These are phyloP conservation scores for Chymomyza fuscimana DNA, from an alignment of 2,888 invertebrate genomes.

Conservation along the genomic window DNA sequence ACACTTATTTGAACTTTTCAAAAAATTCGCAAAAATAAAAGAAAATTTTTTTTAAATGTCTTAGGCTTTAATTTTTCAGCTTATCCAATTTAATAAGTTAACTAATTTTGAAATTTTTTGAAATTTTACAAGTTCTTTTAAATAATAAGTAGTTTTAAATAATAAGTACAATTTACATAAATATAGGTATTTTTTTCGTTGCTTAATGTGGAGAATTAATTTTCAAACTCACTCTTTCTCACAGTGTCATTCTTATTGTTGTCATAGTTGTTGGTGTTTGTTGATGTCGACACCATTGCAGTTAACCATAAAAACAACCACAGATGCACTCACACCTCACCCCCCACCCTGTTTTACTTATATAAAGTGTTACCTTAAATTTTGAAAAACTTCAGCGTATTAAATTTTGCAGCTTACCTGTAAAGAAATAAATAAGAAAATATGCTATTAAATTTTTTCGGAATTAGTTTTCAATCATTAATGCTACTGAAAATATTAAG, in stretches of 20 bases:
- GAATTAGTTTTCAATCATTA: not conserved
- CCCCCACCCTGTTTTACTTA: not conserved
- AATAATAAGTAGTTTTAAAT: accelerated
- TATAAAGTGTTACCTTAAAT: not conserved
- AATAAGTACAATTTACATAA: too few relatives aligned
- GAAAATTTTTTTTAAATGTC: too few relatives aligned
- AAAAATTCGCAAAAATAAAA: too few relatives aligned
- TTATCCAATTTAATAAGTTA: too few relatives aligned
- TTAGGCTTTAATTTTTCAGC: too few relatives aligned
- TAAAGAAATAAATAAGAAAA: conserved; percentile 31
- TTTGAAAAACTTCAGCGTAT: not conserved
- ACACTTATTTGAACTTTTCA: too few relatives aligned
- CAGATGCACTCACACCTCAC: not conserved
- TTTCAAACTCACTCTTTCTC: too few relatives aligned
- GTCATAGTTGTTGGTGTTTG: not conserved
- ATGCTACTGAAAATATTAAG: not conserved
- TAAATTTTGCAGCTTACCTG: conserved; percentile 53
- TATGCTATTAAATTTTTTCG: not conserved
- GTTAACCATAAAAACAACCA: not conserved
- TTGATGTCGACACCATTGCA: conserved; percentile 58
- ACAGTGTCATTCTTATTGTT: not conserved
- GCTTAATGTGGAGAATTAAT: too few relatives aligned
- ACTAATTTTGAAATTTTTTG: too few relatives aligned
- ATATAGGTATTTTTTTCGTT: too few relatives aligned
- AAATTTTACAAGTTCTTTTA: too few relatives aligned